These are phyloP conservation scores for Apodemia zela DNA, from an alignment of 2,888 invertebrate species.

Conservation along the genomic window DNA sequence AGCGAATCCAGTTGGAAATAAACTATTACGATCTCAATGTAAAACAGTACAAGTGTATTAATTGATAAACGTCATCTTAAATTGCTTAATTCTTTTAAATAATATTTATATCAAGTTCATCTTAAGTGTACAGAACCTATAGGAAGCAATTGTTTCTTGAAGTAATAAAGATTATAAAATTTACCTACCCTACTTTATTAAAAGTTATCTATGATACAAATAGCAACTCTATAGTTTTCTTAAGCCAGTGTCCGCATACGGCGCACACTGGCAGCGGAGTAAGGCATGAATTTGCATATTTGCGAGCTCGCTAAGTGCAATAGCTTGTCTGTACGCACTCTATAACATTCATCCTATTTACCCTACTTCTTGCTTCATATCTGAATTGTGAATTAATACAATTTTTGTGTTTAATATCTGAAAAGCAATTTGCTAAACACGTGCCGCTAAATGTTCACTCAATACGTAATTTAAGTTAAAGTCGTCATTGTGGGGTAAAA, in stretches of 20 bases:
- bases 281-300: conserved; percentile 76
- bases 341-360: conserved; percentile 52
- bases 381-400: conserved; percentile 55
- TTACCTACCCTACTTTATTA: neutral
- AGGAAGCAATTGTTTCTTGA: too few relatives aligned
- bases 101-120: too few relatives aligned
- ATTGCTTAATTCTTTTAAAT: too few relatives aligned
- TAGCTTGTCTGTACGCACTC: conserved; percentile 73
- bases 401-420: conserved; percentile 32
- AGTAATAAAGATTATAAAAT: too few relatives aligned
- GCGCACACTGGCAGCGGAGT: conserved; percentile 58
- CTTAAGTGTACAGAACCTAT: too few relatives aligned
- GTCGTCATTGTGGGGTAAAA: neutral
- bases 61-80: too few relatives aligned
- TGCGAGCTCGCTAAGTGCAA: conserved; percentile 73
- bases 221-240: conserved; percentile 37
- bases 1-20: too few relatives aligned
- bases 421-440: conserved; percentile 15
- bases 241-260: conserved; percentile 46
- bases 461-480: neutral
- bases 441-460: neutral
- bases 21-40: too few relatives aligned
- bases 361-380: conserved; percentile 44
- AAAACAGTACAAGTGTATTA: too few relatives aligned
- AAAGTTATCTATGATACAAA: neutral